Conservation (phyloP, 2,113 vertebrate species). For the Callorhinus ursinus region DNA sequence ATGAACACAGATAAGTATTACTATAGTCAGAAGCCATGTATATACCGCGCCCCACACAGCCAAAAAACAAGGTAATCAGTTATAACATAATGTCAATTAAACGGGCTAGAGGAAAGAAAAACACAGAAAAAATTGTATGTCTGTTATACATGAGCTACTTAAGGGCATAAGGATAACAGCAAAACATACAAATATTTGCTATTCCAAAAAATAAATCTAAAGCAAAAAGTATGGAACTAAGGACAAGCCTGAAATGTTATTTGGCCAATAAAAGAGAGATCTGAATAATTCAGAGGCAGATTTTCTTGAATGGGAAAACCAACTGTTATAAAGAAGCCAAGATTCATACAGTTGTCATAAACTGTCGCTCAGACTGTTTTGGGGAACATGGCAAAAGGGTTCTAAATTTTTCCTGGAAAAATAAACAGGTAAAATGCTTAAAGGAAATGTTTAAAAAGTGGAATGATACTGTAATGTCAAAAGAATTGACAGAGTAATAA, state of each 20-base stretch:
- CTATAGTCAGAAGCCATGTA: neutral
- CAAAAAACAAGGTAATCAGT: neutral
- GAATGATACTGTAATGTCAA: neutral
- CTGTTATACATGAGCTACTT: neutral
- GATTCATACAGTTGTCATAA: neutral
- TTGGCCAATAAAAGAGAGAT: neutral
- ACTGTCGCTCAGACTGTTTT: neutral
- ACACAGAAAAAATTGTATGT: neutral
- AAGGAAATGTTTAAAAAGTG: neutral
- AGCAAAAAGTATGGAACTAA: neutral
- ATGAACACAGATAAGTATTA: neutral
- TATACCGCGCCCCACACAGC: neutral
- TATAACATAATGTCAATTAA: neutral
- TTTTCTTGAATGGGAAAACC: slow-evolving; percentile 27
- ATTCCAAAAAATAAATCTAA: neutral
- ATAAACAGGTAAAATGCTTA: neutral
- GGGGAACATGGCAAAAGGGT: neutral
- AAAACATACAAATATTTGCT: neutral
- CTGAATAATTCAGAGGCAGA: neutral
- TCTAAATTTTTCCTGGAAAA: slow-evolving; percentile 47
- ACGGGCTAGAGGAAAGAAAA: slow-evolving; percentile 21
- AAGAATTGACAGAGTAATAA: neutral
- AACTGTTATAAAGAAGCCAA: neutral
- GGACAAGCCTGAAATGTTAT: neutral
- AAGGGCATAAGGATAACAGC: neutral